Conservation (phyloP, 2,113 vertebrate species). For the Tonatia bakeri region DNA sequence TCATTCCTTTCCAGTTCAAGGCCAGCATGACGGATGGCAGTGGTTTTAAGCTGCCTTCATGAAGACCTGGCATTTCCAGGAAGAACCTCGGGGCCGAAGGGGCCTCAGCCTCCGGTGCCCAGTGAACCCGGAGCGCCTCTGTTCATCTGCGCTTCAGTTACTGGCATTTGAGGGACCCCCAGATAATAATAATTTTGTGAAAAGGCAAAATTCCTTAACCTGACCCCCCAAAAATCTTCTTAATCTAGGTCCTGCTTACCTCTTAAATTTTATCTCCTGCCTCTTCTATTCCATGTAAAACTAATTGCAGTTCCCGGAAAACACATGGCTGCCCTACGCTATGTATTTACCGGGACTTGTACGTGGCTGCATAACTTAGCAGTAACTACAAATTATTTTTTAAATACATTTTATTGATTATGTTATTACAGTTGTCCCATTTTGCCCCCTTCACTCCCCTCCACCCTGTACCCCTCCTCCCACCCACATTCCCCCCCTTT, state of each 20-base stretch:
- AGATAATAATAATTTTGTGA: neutral
- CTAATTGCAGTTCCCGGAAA: neutral
- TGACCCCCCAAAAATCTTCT: neutral
- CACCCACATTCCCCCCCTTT: no score
- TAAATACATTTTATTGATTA: no score
- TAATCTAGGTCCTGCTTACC: neutral
- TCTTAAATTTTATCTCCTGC: neutral
- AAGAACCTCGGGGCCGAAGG: neutral
- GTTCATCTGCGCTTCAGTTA: neutral
- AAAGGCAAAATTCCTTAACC: neutral
- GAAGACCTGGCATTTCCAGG: neutral
- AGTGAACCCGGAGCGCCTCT: neutral
- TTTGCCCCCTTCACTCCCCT: no score
- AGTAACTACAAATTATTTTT: neutral
- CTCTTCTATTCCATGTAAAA: neutral
- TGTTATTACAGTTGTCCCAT: no score
- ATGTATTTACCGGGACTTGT: no score
- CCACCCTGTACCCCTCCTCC: no score
- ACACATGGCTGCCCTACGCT: neutral
- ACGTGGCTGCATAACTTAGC: neutral
- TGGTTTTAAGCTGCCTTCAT: neutral
- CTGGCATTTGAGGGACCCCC: neutral
- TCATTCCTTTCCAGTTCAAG: neutral
- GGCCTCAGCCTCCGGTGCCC: neutral
- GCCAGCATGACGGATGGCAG: neutral